Evolutionary conservation across 2,113 vertebrate species (phyloP), one percentile per base, ranked within the genome.

Genomic region (Spizaetus ornatus): DNA sequence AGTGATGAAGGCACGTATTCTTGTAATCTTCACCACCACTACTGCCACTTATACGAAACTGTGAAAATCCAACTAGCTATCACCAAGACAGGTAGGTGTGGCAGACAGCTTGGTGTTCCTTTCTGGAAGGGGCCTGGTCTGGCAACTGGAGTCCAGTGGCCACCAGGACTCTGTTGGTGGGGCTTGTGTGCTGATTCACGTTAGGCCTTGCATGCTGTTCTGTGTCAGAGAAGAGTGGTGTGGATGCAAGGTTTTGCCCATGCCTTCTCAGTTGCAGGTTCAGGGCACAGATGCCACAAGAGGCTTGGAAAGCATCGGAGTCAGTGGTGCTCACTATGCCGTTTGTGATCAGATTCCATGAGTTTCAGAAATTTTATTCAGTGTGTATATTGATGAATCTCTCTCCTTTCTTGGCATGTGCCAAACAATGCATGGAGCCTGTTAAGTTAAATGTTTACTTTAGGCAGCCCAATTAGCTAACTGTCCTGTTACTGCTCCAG

Each of bases 1-100:
- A 98, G 98, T 2, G 99, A 99, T 93, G 98, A 91, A 95, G 99
- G 99, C 23, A 97, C 98, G 2, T 99, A 99, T 59, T 99, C 99
- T 19, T 99, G 99, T 38, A 99, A 98, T 81, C 99, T 99, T 67
- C 99, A 99, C 97, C 99, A 99, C 42, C 99, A 99, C 94, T 99
- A 99, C 97, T 99, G 99, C 82, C 99, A 99, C 92, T 93, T 99
- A 31, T 98, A 99, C 0, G 98, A 99, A 92, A 99, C 98, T 2
- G 94, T 99, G 91, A 98, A 98, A 91, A 53, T 99, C 17, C 99
- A 98, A 34, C 99, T 99, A 20, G 96, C 98, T 9, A 66, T 99
- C 86, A 99, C 98, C 34, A 98, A 99, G 77, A 97, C 97, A 97
- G 98, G 99, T 99, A 96, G 21, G 91, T 90, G 73, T 47, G 73